Evolutionary conservation across 2,888 invertebrate genomes (phyloP), one percentile per base, ranked within the genome.

Genomic region (Xestia xanthographa): DNA sequence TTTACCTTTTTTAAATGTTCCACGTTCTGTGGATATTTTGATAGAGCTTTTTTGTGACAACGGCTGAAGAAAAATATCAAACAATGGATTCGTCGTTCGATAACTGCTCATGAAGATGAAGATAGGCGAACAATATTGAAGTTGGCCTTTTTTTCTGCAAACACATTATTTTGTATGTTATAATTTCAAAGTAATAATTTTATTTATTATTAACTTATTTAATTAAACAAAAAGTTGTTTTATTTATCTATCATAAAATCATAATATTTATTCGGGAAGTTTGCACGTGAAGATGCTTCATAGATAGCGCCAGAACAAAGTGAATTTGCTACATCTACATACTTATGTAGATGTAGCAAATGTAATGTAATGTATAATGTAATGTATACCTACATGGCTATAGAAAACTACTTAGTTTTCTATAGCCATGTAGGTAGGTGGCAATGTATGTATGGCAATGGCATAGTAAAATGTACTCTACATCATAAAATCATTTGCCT

Each of bases 1-100:
- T 88, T 90, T 87, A 88, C 86, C 87, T 85, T 86, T 86, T 89
- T 88, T 84, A 82, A 87, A 83, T 82, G 76, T 82, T 80, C 82
- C 72, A 70, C 76, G 60, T 73, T 85, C 68, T 82, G 74, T 73
- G 74, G 79, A 85, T 85, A 88, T 83, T 87, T 85, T 87, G 70
- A 85, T 86, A 72, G 69, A 77, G 80, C 81, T 73, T 78, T 88
- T 78, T 69, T 79, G 26, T 78, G 65, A 72, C 65, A 68, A 73
- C 71, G 29, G 38, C 6, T 58, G 48, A 70, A 69, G 62, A 70
- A 69, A 75, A 77, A 75, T 60, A 75, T 12, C 60, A 70, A 41
- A 76, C 53, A 74, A 72, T 71, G 67, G 77, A 72, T 68, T 60
- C 45, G 62, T 58, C 34, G 53, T 63, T 77, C 56, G 62, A 73